Evolutionary conservation across 2,888 invertebrate genomes (phyloP).

Genomic region (Hemithea aestivaria): DNA sequence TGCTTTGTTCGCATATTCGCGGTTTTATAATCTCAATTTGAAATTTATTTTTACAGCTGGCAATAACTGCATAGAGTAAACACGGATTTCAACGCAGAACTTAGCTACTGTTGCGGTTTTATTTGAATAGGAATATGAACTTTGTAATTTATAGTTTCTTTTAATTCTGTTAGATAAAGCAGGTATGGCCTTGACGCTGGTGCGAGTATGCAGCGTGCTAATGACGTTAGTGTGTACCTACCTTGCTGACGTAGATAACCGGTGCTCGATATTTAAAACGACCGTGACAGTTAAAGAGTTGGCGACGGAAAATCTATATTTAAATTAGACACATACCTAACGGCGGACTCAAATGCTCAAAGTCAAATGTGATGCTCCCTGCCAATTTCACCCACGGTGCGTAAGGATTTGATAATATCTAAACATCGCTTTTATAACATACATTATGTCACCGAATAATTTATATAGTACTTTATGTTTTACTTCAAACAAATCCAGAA

Average conservation of each 20-base stretch:
- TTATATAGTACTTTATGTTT: too few species aligned
- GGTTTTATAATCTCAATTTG: constrained; percentile 37
- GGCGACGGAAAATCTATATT: constrained; percentile 30
- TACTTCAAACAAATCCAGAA: too few species aligned
- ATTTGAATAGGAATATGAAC: constrained; percentile 20
- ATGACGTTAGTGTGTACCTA: constrained; percentile 20
- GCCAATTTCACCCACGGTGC: constrained; percentile 27
- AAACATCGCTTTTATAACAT: too few species aligned
- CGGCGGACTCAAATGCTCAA: constrained; percentile 28
- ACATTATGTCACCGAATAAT: too few species aligned
- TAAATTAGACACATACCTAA: constrained; percentile 31
- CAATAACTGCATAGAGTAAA: constrained; percentile 36
- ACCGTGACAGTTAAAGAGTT: constrained; percentile 31
- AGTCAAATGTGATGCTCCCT: constrained; percentile 28
- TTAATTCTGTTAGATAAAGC: constrained; percentile 8
- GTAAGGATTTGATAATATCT: constrained; percentile 2
- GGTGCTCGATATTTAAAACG: constrained; percentile 29
- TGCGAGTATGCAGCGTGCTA: constrained; percentile 5
- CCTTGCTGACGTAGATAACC: constrained; percentile 24
- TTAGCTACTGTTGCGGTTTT: constrained; percentile 27
- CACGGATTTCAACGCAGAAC: constrained; percentile 29
- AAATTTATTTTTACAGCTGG: constrained; percentile 44
- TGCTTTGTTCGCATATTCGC: constrained; percentile 42
- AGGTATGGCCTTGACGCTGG: constrained; percentile 9
- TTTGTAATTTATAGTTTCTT: constrained; percentile 16